Base-by-base conservation (phyloP, 2,113 vertebrate species). In the Scomber scombrus region DNA sequence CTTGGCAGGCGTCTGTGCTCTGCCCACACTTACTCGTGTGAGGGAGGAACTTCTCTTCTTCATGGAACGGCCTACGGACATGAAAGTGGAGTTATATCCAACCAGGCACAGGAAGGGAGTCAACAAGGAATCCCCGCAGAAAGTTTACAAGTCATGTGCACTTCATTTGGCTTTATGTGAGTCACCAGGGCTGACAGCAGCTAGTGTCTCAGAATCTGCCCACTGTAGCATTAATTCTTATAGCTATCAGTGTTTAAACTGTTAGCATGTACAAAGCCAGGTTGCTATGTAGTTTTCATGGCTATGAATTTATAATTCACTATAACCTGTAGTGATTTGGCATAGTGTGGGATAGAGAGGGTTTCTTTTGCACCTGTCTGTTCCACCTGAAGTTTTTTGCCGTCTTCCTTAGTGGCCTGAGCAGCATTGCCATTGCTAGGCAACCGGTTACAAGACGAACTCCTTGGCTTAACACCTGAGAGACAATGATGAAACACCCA, bases 41-140 rank as follows among this genome's bases (percentile, higher is more conserved):
- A 98, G 93, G 85, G 97, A 97, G 63, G 95, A 95, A 87, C 96
- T 98, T 93, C 96, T 96, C 92, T 93, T 97, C 95, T 94, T 96
- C 93, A 95, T 80, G 78, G 87, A 71, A 91, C 85, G 94, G 91
- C 95, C 97, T 98, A 95, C 75, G 91, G 90, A 97, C 84, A 93
- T 80, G 87, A 91, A 62, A 91, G 76, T 67, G 86, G 61, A 72
- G 70, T 94, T 93, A 93, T 5, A 89, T 77, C 85, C 72, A 69
- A 83, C 60, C 34, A 71, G 75, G 72, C 70, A 77, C 78, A 52
- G 31, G 73, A 71, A 75, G 46, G 64, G 61, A 71, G 64, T 71
- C 62, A 72, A 80, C 54, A 80, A 88, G 78, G 82, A 88, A 83
- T 78, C 67, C 75, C 82, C 72, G 62, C 19, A 84, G 49, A 82